Conservation (phyloP, 2,888 invertebrate species). For the Scelioninae gen. 1 region DNA sequence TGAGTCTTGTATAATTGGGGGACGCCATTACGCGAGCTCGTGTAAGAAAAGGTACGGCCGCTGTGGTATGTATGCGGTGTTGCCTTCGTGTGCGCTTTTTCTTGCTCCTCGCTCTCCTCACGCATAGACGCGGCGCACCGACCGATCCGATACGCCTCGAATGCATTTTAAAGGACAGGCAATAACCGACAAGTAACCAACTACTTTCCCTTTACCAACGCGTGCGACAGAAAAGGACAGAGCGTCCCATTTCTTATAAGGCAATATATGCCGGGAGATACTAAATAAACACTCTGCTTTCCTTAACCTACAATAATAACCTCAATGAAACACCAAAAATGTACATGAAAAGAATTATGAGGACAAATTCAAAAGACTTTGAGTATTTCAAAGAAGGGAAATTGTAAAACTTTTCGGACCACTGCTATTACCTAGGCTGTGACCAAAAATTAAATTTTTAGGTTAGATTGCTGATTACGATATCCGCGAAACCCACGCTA, state of each 20-base stretch:
- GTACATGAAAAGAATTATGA: no score
- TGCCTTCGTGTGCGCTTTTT: slow-evolving; percentile 51
- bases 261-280: slow-evolving; percentile 7
- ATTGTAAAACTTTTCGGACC: no score
- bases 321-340: no score
- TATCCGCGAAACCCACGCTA: no score
- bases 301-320: no score
- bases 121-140: slow-evolving; percentile 25
- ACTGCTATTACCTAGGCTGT: no score
- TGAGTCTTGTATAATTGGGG: slow-evolving; percentile 53
- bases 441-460: no score
- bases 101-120: slow-evolving; percentile 40
- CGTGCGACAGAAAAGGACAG: neutral
- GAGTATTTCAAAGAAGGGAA: no score
- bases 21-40: slow-evolving; percentile 62
- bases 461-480: no score
- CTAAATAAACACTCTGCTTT: no score
- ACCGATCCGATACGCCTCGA: slow-evolving; percentile 21
- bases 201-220: neutral
- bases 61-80: slow-evolving; percentile 59
- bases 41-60: slow-evolving; percentile 54
- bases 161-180: slow-evolving; percentile 11
- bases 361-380: no score
- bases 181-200: neutral
- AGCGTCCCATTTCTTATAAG: neutral